Evolutionary conservation across 2,888 invertebrate species (phyloP).

Genomic region (Catocala sponsa): DNA sequence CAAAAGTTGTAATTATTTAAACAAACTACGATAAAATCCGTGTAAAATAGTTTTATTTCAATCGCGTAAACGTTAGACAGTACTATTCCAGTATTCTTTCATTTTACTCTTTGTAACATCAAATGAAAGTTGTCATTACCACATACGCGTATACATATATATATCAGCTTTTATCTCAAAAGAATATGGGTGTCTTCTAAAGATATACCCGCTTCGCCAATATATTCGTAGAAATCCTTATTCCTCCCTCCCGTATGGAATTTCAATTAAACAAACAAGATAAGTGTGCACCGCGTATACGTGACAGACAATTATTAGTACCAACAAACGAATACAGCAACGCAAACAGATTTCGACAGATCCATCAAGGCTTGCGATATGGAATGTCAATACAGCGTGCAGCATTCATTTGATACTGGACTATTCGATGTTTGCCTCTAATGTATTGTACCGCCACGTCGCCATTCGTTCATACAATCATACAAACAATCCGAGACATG

Average conservation of each 20-base stretch:
- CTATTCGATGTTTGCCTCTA: conserved; percentile 39
- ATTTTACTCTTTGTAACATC: too few relatives aligned
- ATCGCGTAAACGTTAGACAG: too few relatives aligned
- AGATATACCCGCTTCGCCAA: too few relatives aligned
- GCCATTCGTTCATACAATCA: conserved; percentile 30
- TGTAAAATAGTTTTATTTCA: too few relatives aligned
- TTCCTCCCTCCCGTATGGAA: conserved; percentile 31
- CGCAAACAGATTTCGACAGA: conserved; percentile 48
- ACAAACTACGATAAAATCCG: too few relatives aligned
- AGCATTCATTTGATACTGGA: conserved; percentile 34
- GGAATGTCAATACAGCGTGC: conserved; percentile 29
- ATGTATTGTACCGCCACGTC: conserved; percentile 50
- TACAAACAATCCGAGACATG: conserved; percentile 27
- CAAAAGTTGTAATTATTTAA: too few relatives aligned
- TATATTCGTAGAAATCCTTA: conserved; percentile 14
- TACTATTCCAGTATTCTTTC: too few relatives aligned
- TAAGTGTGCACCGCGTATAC: conserved; percentile 45
- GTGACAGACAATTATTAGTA: conserved; percentile 52
- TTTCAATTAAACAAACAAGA: conserved; percentile 51
- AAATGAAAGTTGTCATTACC: too few relatives aligned
- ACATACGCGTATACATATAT: too few relatives aligned
- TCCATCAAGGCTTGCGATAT: conserved; percentile 41
- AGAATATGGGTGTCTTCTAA: too few relatives aligned
- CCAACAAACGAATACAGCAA: conserved; percentile 44
- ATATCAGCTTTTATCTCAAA: too few relatives aligned